Base-by-base conservation (phyloP, 1,140 invertebrate species). In the Zophobas morio region DNA sequence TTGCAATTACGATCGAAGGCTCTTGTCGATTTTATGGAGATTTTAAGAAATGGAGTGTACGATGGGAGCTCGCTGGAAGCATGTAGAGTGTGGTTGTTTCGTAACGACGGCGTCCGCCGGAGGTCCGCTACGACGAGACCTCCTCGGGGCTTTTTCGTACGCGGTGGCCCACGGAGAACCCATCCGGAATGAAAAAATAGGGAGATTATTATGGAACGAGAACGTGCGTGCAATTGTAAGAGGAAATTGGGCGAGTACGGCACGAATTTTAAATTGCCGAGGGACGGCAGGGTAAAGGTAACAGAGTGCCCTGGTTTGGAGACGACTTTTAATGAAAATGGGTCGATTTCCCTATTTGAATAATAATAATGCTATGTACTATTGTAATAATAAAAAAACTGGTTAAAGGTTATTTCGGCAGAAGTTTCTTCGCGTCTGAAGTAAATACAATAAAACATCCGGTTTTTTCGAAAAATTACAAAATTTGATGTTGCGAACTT, bases 181-280 rank as follows among this genome's bases (percentile, higher is more conserved):
- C 60, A 42, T 33, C 3, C 60, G 5, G 60, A 66, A 66, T 66
- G 39, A 40, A 42, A 63, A 40, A 51, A 51, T 51, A 51, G 49
- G 37, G 42, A 66, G 37, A 37, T 40, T 33, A 66, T 66, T 42
- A 32, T 20, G n/a, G 20, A 51, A 51, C 39, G 34, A 57, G 54
- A 39, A 66, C 60, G 60, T 66, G 60, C 60, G 60, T 66, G 60
- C 60, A 66, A 66, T 66, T 66, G 60, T 66, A 66, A 66, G n/a
- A 42, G 37, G 40, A 66, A 63, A 66, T 47, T 66, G 2, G 60
- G 35, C 49, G 49, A 51, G 20, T 51, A 51, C 49, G 6, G 3
- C 49, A 51, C 49, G 49, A 51, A 51, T 20, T 51, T 51, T 20
- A 20, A 51, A 2, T 51, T 4, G 2, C 49, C 49, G 42, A 4